Base-by-base conservation (phyloP, 2,888 invertebrate species). In the Therioaphis trifolii region DNA sequence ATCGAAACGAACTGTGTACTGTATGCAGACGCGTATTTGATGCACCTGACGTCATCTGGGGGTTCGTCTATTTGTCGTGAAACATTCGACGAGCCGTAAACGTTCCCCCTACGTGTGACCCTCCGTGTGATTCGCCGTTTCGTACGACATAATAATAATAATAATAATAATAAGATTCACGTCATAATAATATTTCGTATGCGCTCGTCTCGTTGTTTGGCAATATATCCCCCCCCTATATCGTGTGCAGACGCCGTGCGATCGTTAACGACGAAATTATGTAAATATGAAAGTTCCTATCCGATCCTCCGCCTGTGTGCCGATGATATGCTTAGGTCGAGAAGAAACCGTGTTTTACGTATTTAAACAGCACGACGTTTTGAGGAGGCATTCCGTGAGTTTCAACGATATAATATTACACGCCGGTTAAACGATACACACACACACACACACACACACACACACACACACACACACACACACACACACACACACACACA, bases 281-380 rank as follows among this genome's bases (percentile, higher is more conserved):
- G 63, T 77, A 77, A 75, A 68, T 40, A 52, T 68, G 66, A 52
- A 68, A 78, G 52, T 68, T 68, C 14, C 24, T 77, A n/a, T n/a
- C 29, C 24, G 43, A 61, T 76, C 55, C 61, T n/a, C n/a, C n/a
- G n/a, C 40, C n/a, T 18, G 14, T 11, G 49, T 21, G 49, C 35
- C 21, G 14, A 52, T 14, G 21, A 35, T n/a, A 29, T 9, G 7
- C n/a, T 2, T 40, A 69, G n/a, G n/a, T n/a, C 69, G 24, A n/a
- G n/a, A n/a, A n/a, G 27, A 72, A 72, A 52, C 18, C 52, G 24
- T 52, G 29, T 72, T 72, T 29, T n/a, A n/a, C n/a, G n/a, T n/a
- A n/a, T n/a, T n/a, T n/a, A n/a, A n/a, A n/a, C n/a, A n/a, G n/a
- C n/a, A n/a, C n/a, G n/a, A n/a, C n/a, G n/a, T n/a, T 15, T 40